Evolutionary conservation across 2,888 invertebrate genomes (phyloP), one percentile per base, ranked within the genome.

Genomic region (Scrobipalpa atriplicella): DNA sequence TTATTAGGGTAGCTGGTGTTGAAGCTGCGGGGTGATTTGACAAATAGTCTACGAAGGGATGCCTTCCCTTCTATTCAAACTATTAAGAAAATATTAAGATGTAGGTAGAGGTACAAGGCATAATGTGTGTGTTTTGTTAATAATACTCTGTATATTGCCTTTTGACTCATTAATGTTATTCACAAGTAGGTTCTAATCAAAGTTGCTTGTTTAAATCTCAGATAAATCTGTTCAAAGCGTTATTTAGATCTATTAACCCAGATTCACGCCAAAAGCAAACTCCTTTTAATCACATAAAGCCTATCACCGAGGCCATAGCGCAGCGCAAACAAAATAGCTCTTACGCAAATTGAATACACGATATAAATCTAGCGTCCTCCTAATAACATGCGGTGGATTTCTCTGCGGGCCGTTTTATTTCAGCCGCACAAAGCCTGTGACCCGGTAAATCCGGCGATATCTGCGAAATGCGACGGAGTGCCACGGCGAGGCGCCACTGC

Each of bases 321-420:
- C 77, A 74, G 78, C 81, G 78, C 79, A 83, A 84, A 84, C 83
- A 85, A 84, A 47, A 86, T 86, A 84, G 85, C 89, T 87, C 83
- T 88, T 82, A 86, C 85, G 81, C 85, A 90, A 90, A 90, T 90
- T 89, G 90, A 90, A 90, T 88, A 89, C 87, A 88, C 82, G 86
- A 86, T 87, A 90, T 90, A 90, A 89, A 89, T 89, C 88, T 87
- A 84, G 82, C 82, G 78, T 83, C 84, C 84, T 82, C 83, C 85
- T 89, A 89, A 89, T 85, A 87, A 87, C 84, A 85, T 85, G 85
- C 87, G 84, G 87, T 83, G 84, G 87, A 88, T 89, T 89, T 88
- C 89, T 89, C 89, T 72, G 84, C 84, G 89, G 89, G 87, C 87
- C 89, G 85, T 89, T 89, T 89, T 89, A 89, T 89, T 89, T 85